These are phyloP conservation scores for Monodelphis domestica DNA, from an alignment of 2,797 vertebrate species.

Conservation along the genomic window DNA sequence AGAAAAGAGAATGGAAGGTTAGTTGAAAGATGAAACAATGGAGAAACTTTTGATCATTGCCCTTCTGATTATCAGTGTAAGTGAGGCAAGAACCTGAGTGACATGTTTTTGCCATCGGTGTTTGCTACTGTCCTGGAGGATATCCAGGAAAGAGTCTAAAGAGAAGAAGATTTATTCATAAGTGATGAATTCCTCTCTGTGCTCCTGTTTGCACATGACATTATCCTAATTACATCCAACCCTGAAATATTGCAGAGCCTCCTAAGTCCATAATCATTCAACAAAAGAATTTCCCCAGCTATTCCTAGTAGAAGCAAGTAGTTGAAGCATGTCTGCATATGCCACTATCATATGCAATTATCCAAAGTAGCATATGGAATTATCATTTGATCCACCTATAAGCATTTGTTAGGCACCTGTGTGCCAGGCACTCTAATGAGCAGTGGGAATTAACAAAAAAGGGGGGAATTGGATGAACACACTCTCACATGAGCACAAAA, in stretches of 20 bases:
- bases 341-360: too few relatives aligned
- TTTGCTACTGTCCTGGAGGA: neutral
- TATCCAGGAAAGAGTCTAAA: neutral
- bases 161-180: neutral
- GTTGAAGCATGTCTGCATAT: neutral
- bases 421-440: neutral
- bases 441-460: neutral
- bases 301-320: neutral
- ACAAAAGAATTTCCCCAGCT: neutral
- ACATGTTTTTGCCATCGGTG: neutral
- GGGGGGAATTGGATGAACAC: neutral
- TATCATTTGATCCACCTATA: neutral
- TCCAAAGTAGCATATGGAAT: neutral
- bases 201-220: neutral
- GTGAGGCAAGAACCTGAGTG: neutral
- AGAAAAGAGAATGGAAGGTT: neutral
- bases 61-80: neutral
- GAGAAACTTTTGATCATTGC: neutral
- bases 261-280: neutral
- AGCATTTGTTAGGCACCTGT: neutral
- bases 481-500: neutral
- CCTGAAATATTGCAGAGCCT: neutral
- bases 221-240: neutral
- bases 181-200: neutral
- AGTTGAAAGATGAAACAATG: neutral